Evolutionary conservation across 2,113 vertebrate species (phyloP).

Genomic region (Melanotaenia duboulayi): DNA sequence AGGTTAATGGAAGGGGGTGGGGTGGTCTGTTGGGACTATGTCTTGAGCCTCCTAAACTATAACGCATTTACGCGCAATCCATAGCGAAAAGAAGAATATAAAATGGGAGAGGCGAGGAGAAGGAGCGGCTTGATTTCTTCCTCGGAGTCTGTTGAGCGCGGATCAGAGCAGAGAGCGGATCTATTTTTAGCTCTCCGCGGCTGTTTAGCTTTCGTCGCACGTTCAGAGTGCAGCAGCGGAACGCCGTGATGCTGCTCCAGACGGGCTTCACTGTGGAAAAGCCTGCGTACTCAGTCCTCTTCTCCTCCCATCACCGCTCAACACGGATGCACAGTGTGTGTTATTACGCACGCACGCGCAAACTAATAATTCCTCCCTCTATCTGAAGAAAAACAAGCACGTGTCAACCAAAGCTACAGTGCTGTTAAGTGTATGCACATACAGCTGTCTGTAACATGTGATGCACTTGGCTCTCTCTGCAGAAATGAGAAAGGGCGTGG

Average conservation of each 20-base stretch:
- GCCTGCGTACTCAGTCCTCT: conserved; percentile 37
- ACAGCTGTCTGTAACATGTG: conserved; percentile 63
- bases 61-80: conserved; percentile 53
- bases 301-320: conserved; percentile 7
- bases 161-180: conserved; percentile 65
- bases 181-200: conserved; percentile 81
- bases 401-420: conserved; percentile 53
- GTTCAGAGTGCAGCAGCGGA: conserved; percentile 79
- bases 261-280: conserved; percentile 59
- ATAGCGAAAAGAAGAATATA: conserved; percentile 21
- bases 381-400: conserved; percentile 51
- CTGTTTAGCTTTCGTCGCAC: conserved; percentile 83
- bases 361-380: conserved; percentile 39
- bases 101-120: conserved; percentile 19
- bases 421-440: conserved; percentile 61
- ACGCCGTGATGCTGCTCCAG: conserved; percentile 75
- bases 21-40: conserved; percentile 18
- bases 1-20: conserved; percentile 9
- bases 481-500: conserved; percentile 74
- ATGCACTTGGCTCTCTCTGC: conserved; percentile 43
- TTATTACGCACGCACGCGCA: conserved; percentile 35
- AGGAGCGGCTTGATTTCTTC: conserved; percentile 59
- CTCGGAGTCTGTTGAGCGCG: conserved; percentile 62
- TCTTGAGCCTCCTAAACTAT: conserved; percentile 37
- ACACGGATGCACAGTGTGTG: conserved; percentile 20